These are phyloP conservation scores for Leptinotarsa rubiginosa DNA, from an alignment of 2,888 invertebrate species.

Conservation along the genomic window DNA sequence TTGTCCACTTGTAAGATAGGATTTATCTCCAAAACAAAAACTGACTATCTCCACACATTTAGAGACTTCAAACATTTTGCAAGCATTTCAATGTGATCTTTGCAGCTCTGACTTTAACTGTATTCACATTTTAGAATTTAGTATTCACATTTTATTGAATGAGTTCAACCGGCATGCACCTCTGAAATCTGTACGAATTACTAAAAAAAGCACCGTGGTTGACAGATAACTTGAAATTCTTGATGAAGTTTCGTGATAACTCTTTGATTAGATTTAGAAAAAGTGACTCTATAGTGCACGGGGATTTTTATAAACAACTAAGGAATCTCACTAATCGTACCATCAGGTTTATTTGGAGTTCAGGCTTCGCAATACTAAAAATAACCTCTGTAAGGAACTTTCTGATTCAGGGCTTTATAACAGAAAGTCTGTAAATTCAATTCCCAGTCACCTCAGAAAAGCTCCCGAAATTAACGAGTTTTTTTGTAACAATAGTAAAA, in stretches of 20 bases:
- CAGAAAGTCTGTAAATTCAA: too few species aligned
- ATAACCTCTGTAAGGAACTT: too few species aligned
- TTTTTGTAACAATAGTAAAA: too few species aligned
- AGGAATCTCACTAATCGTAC: constrained; percentile 12
- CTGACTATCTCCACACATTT: background rate
- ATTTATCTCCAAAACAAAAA: background rate
- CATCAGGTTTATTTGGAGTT: background rate
- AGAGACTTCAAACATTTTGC: constrained; percentile 12
- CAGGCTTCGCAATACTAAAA: too few species aligned
- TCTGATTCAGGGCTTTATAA: too few species aligned
- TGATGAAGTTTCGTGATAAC: constrained; percentile 11
- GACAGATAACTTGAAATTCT: constrained; percentile 12
- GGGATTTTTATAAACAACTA: constrained; percentile 8
- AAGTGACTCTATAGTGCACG: background rate
- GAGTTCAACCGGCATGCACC: constrained; percentile 9
- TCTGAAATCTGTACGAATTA: constrained; percentile 8
- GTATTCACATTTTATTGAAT: background rate
- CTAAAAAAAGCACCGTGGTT: constrained; percentile 8
- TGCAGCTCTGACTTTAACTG: too few species aligned
- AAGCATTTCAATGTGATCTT: too few species aligned
- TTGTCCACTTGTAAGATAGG: background rate
- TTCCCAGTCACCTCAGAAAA: too few species aligned
- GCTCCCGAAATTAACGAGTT: too few species aligned
- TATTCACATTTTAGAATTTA: too few species aligned
- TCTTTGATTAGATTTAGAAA: constrained; percentile 7